These are phyloP conservation scores for Acanthurus lineatus DNA, from an alignment of 2,797 vertebrate species.

Conservation along the genomic window DNA sequence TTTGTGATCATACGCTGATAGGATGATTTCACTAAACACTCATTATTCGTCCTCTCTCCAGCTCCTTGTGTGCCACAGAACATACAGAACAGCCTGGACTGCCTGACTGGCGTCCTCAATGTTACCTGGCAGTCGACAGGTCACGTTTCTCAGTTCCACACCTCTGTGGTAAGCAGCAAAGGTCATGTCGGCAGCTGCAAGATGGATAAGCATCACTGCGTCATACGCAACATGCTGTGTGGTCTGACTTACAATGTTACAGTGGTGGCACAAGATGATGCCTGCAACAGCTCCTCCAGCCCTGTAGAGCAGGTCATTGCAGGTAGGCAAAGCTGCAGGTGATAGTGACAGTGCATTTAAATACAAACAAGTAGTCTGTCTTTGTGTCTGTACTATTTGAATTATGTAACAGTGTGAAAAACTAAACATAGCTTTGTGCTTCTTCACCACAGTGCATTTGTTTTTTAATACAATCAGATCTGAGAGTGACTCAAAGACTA, in stretches of 20 bases:
- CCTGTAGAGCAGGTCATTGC: slow-evolving; percentile 58
- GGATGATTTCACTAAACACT: neutral
- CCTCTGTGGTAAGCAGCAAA: slow-evolving; percentile 62
- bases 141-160: slow-evolving; percentile 63
- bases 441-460: too few relatives aligned
- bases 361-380: neutral
- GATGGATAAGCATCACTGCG: slow-evolving; percentile 57
- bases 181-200: slow-evolving; percentile 55
- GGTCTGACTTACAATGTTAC: slow-evolving; percentile 72
- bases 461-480: neutral
- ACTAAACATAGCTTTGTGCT: too few relatives aligned
- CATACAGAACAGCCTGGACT: slow-evolving; percentile 72
- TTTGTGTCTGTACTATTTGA: neutral
- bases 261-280: slow-evolving; percentile 73
- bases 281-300: slow-evolving; percentile 82
- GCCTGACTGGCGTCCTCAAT: slow-evolving; percentile 78
- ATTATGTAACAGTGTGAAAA: neutral
- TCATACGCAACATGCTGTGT: slow-evolving; percentile 71
- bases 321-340: slow-evolving; percentile 66
- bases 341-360: neutral
- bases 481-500: too few relatives aligned
- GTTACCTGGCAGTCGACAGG: slow-evolving; percentile 81
- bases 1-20: neutral
- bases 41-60: slow-evolving; percentile 48
- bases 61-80: slow-evolving; percentile 84